Conservation (phyloP, 37 sponge, comb jelly and placozoan genomes). For the Cliona cf. orientalis region DNA sequence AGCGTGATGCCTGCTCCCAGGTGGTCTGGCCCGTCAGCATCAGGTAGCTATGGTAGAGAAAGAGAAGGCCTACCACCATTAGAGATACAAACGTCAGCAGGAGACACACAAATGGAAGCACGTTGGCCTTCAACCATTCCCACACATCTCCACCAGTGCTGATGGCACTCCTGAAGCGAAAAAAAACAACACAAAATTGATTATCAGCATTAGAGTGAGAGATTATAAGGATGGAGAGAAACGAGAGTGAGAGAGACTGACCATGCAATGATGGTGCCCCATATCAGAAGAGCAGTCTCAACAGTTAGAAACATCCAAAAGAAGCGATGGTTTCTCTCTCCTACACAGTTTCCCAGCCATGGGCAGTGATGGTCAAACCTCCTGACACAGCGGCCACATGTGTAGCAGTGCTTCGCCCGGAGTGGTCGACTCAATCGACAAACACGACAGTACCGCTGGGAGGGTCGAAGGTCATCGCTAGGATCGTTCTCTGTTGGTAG, state of each 20-base stretch:
- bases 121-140: slow-evolving; percentile 33
- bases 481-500: background rate
- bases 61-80: slow-evolving; percentile 29
- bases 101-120: slow-evolving; percentile 31
- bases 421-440: slow-evolving; percentile 40
- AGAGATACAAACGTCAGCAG: slow-evolving; percentile 7
- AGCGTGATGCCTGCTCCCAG: slow-evolving; percentile 67
- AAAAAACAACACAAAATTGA: background rate
- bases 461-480: background rate
- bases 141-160: background rate
- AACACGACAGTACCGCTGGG: slow-evolving; percentile 37
- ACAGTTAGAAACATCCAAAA: slow-evolving; percentile 53
- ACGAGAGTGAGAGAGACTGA: no score
- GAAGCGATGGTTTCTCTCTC: slow-evolving; percentile 76
- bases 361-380: slow-evolving; percentile 85
- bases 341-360: slow-evolving; percentile 78
- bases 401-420: slow-evolving; percentile 71
- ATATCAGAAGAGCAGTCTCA: slow-evolving; percentile 53
- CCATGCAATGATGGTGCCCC: slow-evolving; percentile 64
- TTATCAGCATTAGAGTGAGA: no score
- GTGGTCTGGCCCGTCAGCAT: slow-evolving; percentile 74
- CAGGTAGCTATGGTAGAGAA: slow-evolving; percentile 62
- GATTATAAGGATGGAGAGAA: no score
- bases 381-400: slow-evolving; percentile 64
- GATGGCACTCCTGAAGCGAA: slow-evolving; percentile 47